phyloP scores from a whole-genome alignment of 1,140 invertebrate species.

The Aphaenogaster ashmeadi region DNA sequence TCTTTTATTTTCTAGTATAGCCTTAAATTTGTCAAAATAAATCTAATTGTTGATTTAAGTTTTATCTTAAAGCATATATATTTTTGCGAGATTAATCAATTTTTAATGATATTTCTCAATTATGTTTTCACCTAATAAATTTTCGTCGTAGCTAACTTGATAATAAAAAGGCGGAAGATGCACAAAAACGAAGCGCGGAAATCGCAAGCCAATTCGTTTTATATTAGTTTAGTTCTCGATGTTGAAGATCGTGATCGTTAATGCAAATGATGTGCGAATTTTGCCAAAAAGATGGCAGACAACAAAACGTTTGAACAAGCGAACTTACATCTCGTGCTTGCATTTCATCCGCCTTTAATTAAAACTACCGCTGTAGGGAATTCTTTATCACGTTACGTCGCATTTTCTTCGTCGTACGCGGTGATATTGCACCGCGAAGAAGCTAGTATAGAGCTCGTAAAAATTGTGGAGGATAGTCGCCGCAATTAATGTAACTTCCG shows the following conservation, averaged over 20 bases:
- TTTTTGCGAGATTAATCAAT: constrained; percentile 1
- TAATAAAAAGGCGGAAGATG: not conserved
- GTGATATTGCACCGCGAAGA: constrained; percentile 2
- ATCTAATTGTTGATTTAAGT: not conserved
- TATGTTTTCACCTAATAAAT: not conserved
- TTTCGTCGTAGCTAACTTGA: not conserved
- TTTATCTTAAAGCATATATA: not conserved
- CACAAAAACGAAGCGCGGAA: not conserved
- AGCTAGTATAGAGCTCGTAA: not conserved
- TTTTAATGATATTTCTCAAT: not conserved
- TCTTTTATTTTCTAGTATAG: not conserved
- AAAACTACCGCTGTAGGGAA: constrained; percentile 32
- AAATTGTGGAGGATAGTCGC: not conserved
- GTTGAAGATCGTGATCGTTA: constrained; percentile 28
- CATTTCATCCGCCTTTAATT: constrained; percentile 43
- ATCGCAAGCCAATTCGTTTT: not conserved
- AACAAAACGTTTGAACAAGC: not conserved
- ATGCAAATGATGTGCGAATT: constrained; percentile 15
- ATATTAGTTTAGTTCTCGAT: constrained; percentile 22
- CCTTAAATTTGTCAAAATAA: not conserved
- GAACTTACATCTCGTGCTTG: constrained; percentile 17
- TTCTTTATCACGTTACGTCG: constrained; percentile 44
- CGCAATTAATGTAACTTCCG: constrained; percentile 42
- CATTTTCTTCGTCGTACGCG: constrained; percentile 31
- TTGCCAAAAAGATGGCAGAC: not conserved